Evolutionary conservation across 2,113 vertebrate genomes (phyloP).

Genomic region (Acinonyx jubatus): DNA sequence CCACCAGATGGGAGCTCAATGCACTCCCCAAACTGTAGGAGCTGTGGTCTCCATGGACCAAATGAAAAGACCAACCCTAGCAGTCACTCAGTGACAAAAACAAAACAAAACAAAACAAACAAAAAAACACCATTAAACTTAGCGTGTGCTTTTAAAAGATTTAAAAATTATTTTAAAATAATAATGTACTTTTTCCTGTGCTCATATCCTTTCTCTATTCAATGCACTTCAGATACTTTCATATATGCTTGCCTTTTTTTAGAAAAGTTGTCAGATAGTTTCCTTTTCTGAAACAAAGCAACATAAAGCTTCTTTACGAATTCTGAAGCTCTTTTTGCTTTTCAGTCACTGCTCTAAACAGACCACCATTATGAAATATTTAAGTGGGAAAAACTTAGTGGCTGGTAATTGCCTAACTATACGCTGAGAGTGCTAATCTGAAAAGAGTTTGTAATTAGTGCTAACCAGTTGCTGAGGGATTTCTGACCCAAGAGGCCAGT

Average conservation of each 20-base stretch:
- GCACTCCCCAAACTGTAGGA: background rate
- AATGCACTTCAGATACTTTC: background rate
- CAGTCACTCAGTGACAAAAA: background rate
- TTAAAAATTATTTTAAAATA: slow-evolving; percentile 14
- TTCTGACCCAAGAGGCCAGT: background rate
- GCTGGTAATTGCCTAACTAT: background rate
- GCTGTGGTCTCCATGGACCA: background rate
- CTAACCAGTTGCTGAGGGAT: background rate
- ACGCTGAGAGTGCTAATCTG: background rate
- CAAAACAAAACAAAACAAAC: background rate
- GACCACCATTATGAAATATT: background rate
- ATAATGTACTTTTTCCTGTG: background rate
- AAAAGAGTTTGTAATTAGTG: background rate
- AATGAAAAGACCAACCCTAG: background rate
- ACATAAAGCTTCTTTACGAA: background rate
- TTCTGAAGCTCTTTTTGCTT: background rate
- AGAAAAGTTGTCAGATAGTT: background rate
- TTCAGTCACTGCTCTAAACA: background rate
- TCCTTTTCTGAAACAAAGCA: slow-evolving; percentile 16
- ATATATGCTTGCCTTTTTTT: slow-evolving; percentile 37
- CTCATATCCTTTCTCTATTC: background rate
- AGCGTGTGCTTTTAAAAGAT: background rate
- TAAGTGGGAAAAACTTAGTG: background rate
- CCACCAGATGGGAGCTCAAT: background rate
- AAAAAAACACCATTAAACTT: background rate